Percentiles rank a stretch among this genome's conserved stretches.
phyloP scores from a whole-genome alignment of 2,888 invertebrate species.

The Plusia festucae region DNA sequence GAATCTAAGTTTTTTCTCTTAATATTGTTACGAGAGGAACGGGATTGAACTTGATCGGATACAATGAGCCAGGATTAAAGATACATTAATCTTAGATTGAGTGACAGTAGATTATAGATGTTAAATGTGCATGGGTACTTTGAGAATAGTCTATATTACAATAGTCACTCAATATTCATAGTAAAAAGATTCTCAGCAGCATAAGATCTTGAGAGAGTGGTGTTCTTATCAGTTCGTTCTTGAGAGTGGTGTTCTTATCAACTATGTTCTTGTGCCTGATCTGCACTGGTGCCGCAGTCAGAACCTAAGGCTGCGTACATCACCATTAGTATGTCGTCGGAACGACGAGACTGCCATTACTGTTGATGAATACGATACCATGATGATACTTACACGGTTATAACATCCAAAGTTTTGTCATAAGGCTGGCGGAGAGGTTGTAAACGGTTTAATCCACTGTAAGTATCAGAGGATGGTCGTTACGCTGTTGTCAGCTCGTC shows the following conservation, averaged over 20 bases:
- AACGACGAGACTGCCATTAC: conserved; percentile 16
- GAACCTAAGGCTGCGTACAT: background rate
- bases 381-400: conserved; percentile 36
- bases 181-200: background rate
- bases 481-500: conserved; percentile 27
- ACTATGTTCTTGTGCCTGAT: too few species aligned
- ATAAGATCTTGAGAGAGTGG: too few species aligned
- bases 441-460: conserved; percentile 36
- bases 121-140: too few species aligned
- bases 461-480: conserved; percentile 26
- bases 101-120: too few species aligned
- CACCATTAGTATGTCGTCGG: background rate
- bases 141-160: too few species aligned
- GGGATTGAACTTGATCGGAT: too few species aligned
- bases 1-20: conserved; percentile 4
- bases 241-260: too few species aligned
- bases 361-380: conserved; percentile 29
- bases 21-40: background rate
- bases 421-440: conserved; percentile 24
- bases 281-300: background rate
- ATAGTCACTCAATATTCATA: background rate
- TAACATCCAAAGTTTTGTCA: conserved; percentile 38
- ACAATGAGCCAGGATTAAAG: too few species aligned
- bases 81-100: too few species aligned
- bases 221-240: too few species aligned